These are phyloP conservation scores for Serrognathus titanus DNA, from an alignment of 2,888 invertebrate species.

Conservation along the genomic window DNA sequence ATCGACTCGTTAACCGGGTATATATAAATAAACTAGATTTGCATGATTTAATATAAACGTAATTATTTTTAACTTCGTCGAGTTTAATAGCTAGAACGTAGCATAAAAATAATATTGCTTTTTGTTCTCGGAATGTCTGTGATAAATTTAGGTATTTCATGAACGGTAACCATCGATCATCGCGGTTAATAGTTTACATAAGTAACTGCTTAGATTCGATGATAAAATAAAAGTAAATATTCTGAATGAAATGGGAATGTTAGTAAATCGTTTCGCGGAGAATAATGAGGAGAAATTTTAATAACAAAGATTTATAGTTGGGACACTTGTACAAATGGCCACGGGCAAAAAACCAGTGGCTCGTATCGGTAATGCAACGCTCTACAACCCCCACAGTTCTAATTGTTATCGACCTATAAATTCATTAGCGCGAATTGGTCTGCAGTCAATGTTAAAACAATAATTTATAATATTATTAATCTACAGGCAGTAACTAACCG, in stretches of 20 bases:
- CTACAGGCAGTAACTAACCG: conserved; percentile 13
- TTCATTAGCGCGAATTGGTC: conserved; percentile 18
- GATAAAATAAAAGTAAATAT: no score
- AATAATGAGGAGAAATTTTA: neutral
- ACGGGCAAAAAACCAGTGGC: neutral
- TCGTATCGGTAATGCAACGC: no score
- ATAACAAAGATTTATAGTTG: conserved; percentile 2
- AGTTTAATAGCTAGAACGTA: no score
- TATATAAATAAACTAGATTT: conserved; percentile 32
- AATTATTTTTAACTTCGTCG: no score
- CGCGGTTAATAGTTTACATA: no score
- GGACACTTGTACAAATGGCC: neutral
- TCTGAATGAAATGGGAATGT: no score
- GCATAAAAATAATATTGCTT: no score
- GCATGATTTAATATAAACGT: conserved; percentile 7
- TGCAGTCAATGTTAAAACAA: conserved; percentile 11
- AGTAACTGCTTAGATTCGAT: no score
- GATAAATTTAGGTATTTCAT: no score
- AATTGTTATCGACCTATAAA: conserved; percentile 12
- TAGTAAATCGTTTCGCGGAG: no score
- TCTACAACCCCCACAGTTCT: neutral
- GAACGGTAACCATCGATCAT: no score
- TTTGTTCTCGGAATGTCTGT: no score
- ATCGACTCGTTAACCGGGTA: conserved; percentile 26
- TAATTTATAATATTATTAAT: conserved; percentile 21